phyloP scores from a whole-genome alignment of 2,797 vertebrate species.

The Alectoris magna region DNA sequence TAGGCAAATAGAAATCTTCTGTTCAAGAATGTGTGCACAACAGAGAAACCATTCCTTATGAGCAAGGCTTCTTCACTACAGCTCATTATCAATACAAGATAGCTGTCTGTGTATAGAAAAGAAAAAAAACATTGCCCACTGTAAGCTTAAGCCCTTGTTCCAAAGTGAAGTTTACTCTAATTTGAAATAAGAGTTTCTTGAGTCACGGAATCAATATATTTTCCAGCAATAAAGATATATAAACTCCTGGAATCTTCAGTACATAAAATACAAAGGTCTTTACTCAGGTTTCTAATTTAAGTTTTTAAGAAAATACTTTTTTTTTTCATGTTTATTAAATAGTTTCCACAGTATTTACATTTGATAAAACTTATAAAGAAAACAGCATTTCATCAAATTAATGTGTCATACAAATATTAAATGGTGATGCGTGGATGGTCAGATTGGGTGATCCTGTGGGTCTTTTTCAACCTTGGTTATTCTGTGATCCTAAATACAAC shows the following conservation, averaged over 20 bases:
- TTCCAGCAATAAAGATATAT: conserved; percentile 28
- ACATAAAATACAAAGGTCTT: neutral
- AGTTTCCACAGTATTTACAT: neutral
- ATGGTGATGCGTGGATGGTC: too few relatives aligned
- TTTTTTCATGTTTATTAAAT: neutral
- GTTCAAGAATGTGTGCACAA: conserved; percentile 40
- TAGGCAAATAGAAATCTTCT: conserved; percentile 68
- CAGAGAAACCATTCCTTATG: conserved; percentile 30
- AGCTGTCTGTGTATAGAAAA: conserved; percentile 11
- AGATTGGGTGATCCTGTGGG: too few relatives aligned
- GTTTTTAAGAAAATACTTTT: neutral
- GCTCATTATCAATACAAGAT: neutral
- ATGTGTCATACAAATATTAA: neutral
- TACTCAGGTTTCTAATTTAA: neutral
- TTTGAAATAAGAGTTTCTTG: neutral
- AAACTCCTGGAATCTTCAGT: neutral
- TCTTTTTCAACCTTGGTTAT: too few relatives aligned
- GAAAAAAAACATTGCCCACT: conserved; percentile 17
- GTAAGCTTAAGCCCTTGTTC: neutral
- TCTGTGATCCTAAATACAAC: neutral
- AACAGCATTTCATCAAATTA: neutral
- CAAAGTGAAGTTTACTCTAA: neutral
- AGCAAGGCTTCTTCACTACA: conserved; percentile 8
- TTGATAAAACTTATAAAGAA: conserved; percentile 2
- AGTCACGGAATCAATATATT: neutral